Evolutionary conservation across 1,140 invertebrate species (phyloP).

Genomic region (Batillaria attramentaria): DNA sequence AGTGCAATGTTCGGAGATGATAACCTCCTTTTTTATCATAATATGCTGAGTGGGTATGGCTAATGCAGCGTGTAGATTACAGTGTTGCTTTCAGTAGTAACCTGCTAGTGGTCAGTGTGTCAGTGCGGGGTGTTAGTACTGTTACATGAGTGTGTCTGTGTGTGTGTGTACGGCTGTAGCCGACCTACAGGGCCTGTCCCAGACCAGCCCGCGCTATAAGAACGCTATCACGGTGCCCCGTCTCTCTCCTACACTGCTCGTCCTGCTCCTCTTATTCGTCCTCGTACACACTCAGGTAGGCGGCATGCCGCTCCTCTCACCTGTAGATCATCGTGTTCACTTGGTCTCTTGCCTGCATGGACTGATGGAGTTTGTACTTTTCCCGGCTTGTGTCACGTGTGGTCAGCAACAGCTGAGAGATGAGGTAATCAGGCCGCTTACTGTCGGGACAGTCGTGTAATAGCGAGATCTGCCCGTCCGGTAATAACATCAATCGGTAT

Average conservation of each 20-base stretch:
- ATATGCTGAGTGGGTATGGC: too few species aligned
- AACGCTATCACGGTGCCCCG: constrained; percentile 8
- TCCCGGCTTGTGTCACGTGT: neutral
- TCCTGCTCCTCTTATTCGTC: too few species aligned
- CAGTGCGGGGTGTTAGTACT: too few species aligned
- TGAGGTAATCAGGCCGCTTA: neutral
- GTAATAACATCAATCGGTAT: neutral
- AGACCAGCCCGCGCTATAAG: constrained; percentile 4
- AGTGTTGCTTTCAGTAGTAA: neutral
- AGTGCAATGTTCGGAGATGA: too few species aligned
- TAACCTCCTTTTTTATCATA: too few species aligned
- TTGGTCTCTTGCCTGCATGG: neutral
- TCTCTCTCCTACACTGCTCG: neutral
- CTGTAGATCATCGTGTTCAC: neutral
- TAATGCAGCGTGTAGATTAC: too few species aligned
- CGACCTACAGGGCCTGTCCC: neutral
- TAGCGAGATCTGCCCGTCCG: neutral
- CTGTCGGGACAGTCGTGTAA: too few species aligned
- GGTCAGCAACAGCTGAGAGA: neutral
- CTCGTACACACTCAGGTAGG: constrained; percentile 1
- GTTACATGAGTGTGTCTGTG: neutral
- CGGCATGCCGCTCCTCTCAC: constrained; percentile 1
- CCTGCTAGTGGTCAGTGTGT: constrained; percentile 1
- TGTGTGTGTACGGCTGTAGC: neutral
- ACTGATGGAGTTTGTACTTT: neutral